A percentile compares a stretch with the other conserved stretches of the same genome.
These are phyloP conservation scores for Drosophila mauritiana DNA, from an alignment of 1,140 invertebrate species.

Conservation along the genomic window DNA sequence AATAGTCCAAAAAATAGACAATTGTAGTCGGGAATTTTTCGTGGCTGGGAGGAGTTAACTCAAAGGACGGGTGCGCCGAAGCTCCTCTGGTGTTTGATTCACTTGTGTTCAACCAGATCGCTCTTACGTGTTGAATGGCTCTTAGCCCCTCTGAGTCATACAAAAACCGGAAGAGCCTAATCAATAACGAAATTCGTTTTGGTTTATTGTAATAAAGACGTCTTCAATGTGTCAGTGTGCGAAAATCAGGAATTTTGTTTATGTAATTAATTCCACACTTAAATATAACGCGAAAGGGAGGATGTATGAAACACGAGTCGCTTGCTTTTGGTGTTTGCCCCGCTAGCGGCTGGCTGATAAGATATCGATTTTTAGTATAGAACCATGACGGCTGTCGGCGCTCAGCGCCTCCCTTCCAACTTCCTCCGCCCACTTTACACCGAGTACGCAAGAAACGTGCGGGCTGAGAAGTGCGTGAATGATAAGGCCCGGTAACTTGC, in stretches of 20 bases:
- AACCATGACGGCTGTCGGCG: not conserved
- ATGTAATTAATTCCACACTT: constrained; percentile 21
- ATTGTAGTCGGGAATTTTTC: not conserved
- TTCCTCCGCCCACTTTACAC: not conserved
- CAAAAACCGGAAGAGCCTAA: constrained; percentile 8
- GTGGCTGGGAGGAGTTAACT: not conserved
- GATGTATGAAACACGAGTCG: not conserved
- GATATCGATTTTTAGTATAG: constrained; percentile 65
- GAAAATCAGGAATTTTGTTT: constrained; percentile 9
- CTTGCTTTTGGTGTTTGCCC: not conserved
- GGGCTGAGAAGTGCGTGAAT: constrained; percentile 23
- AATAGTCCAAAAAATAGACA: constrained; percentile 12
- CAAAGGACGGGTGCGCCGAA: constrained; percentile 12
- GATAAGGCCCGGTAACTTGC: constrained; percentile 14
- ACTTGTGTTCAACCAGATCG: constrained; percentile 3
- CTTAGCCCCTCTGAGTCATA: constrained; percentile 19
- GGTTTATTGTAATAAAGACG: not conserved
- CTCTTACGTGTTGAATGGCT: constrained; percentile 23
- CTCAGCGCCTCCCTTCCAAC: not conserved
- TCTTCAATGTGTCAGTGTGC: not conserved
- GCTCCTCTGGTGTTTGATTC: constrained; percentile 3
- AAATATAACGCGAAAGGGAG: constrained; percentile 5
- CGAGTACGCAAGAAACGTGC: constrained; percentile 27
- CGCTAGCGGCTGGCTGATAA: constrained; percentile 50
- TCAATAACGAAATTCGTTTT: constrained; percentile 13